Conservation (phyloP, 2,113 vertebrate species). For the Leucoraja erinaceus region DNA sequence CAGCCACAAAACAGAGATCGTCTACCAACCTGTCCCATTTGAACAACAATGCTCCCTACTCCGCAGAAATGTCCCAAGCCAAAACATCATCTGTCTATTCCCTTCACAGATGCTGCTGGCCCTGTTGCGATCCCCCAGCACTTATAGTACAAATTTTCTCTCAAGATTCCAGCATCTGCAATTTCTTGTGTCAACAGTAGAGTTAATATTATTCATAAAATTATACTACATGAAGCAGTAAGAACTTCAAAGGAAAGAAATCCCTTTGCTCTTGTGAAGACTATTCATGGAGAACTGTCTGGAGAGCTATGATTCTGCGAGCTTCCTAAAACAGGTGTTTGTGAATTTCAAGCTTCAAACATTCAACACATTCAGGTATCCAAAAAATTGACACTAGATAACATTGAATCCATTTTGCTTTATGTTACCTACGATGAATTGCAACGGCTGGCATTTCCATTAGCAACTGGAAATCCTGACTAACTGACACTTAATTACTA, state of each 20-base stretch:
- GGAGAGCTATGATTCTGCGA: background rate
- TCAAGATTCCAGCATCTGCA: too few species aligned
- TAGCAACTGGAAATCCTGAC: background rate
- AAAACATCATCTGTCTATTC: too few species aligned
- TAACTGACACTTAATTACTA: background rate
- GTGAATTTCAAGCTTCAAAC: conserved; percentile 27
- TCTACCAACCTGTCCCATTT: too few species aligned
- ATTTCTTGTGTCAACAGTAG: too few species aligned
- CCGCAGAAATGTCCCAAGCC: too few species aligned
- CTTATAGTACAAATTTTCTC: too few species aligned
- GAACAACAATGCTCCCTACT: too few species aligned
- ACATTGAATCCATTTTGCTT: background rate
- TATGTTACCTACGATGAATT: background rate
- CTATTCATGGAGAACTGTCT: background rate
- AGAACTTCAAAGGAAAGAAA: background rate
- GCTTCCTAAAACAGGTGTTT: background rate
- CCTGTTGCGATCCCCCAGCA: too few species aligned
- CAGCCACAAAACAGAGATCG: too few species aligned
- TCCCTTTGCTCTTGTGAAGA: background rate
- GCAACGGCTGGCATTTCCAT: background rate
- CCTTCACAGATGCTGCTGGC: too few species aligned
- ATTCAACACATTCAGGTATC: background rate
- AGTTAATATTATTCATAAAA: background rate
- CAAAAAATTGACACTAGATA: background rate
- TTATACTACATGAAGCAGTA: background rate